Evolutionary conservation across 2,888 invertebrate species (phyloP), one percentile per base, ranked within the genome.

Genomic region (Adelphocoris suturalis): DNA sequence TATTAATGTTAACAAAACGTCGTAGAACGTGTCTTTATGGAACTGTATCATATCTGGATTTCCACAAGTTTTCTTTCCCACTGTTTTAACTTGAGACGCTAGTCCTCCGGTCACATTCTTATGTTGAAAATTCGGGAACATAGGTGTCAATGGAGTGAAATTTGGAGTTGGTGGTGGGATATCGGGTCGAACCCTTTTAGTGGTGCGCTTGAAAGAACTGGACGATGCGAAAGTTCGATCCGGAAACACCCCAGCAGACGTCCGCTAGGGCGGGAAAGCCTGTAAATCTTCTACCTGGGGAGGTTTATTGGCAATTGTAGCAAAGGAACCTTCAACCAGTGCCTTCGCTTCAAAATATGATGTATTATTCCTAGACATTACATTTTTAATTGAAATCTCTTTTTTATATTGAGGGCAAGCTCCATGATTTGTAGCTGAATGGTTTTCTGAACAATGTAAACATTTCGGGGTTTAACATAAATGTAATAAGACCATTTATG

Each of bases 151-250:
- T 3, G 78, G 28, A n/a, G 7, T 28, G 46, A 78, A 78, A 28
- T 78, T n/a, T 28, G 37, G 28, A 13, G 86, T 80, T 88, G 9
- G 86, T 87, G 80, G 90, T 89, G 48, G 91, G 91, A 9, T 61
- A 89, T 87, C n/a, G n/a, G n/a, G n/a, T n/a, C n/a, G n/a, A n/a
- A n/a, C n/a, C n/a, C n/a, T n/a, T n/a, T n/a, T n/a, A 91, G 19
- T 90, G 89, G 23, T 84, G 48, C 13, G 78, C 37, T 78, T 78
- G 37, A 28, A 78, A 7, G 78, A 78, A n/a, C 78, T 78, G 16
- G 78, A 9, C 7, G 28, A 46, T 23, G 37, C 78, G 78, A 78
- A 78, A 28, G 27, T 28, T n/a, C 78, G 27, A 14, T 78, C 46
- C 2, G 14, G 13, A 46, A 46, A 86, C 90, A 52, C 91, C 90